These are phyloP conservation scores for Megaceryle maxima DNA, from an alignment of 2,113 vertebrate genomes.

Conservation along the genomic window DNA sequence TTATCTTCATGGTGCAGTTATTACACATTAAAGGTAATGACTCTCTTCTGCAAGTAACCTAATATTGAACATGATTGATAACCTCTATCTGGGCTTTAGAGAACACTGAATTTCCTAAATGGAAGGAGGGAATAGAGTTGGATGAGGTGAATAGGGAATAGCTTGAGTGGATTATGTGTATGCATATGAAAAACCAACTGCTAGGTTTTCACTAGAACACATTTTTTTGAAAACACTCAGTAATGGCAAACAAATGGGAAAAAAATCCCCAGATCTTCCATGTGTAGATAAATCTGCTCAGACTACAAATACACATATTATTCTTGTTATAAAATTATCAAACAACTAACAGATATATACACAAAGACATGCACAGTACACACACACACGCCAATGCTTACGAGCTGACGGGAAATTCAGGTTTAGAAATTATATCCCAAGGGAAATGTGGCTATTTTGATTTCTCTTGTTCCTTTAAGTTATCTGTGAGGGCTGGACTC, in stretches of 20 bases:
- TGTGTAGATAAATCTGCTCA: background rate
- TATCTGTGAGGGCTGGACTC: background rate
- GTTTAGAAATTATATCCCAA: background rate
- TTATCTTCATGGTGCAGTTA: constrained; percentile 76
- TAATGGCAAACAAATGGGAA: background rate
- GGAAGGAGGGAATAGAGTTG: background rate
- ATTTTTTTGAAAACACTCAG: background rate
- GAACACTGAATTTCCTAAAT: constrained; percentile 56
- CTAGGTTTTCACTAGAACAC: background rate
- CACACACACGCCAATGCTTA: accelerated
- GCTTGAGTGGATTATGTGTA: background rate
- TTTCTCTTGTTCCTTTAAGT: background rate
- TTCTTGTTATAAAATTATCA: background rate
- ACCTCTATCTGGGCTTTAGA: constrained; percentile 45
- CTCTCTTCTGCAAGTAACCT: constrained; percentile 74
- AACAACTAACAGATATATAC: background rate
- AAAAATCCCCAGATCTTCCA: background rate
- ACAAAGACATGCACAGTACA: background rate
- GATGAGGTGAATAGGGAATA: constrained; percentile 17
- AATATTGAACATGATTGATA: constrained; percentile 73
- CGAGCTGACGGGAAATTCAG: background rate
- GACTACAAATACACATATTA: background rate
- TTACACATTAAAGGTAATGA: constrained; percentile 80
- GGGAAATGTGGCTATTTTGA: background rate
- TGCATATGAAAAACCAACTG: background rate